These are phyloP conservation scores for Hycleus phaleratus DNA, from an alignment of 1,140 invertebrate species.

Conservation along the genomic window DNA sequence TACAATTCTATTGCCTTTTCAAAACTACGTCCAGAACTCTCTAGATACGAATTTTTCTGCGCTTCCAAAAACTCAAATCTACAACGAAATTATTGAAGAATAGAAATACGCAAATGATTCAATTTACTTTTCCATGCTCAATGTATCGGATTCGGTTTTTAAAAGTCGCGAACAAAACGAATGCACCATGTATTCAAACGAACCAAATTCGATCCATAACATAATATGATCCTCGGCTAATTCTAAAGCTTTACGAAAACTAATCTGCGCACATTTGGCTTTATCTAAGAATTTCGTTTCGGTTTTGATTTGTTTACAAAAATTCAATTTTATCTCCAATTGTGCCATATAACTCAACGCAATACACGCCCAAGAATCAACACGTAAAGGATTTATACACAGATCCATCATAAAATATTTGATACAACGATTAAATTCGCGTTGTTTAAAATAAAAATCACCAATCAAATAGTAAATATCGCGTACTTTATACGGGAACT, in stretches of 20 bases:
- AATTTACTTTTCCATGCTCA: conserved; percentile 60
- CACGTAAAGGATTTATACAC: conserved; percentile 63
- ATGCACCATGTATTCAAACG: conserved; percentile 77
- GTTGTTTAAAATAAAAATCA: conserved; percentile 86
- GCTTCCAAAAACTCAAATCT: conserved; percentile 65
- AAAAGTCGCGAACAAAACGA: conserved; percentile 78
- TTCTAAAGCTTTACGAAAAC: conserved; percentile 69
- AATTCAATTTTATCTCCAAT: conserved; percentile 76
- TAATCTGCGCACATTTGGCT: conserved; percentile 62
- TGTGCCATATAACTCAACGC: conserved; percentile 72
- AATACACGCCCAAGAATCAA: conserved; percentile 89
- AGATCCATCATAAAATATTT: conserved; percentile 80
- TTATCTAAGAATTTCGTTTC: conserved; percentile 64
- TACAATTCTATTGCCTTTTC: conserved; percentile 56
- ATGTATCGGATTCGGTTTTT: conserved; percentile 66
- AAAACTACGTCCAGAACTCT: conserved; percentile 70
- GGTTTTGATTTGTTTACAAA: conserved; percentile 55
- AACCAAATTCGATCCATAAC: conserved; percentile 84
- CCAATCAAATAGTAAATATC: conserved; percentile 83
- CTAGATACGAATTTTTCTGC: conserved; percentile 70
- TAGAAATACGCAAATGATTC: too few species aligned
- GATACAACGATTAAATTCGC: conserved; percentile 60
- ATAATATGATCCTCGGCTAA: conserved; percentile 62
- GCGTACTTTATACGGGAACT: conserved; percentile 35
- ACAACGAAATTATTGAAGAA: not conserved